Conservation (phyloP, 2,113 vertebrate genomes). For the Oncorhynchus keta region DNA sequence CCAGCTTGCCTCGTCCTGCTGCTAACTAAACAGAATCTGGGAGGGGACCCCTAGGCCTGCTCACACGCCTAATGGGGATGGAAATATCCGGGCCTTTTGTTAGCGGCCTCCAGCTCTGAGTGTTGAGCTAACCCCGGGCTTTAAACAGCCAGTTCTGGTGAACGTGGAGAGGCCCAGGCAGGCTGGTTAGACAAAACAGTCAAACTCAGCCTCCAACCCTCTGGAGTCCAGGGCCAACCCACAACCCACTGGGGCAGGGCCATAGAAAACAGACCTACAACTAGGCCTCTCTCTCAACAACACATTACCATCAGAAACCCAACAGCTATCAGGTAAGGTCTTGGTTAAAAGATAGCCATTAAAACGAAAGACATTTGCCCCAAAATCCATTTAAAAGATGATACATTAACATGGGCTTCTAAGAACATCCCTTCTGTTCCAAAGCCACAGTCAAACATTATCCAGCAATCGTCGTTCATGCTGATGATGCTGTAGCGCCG, state of each 20-base stretch:
- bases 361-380: too few species aligned
- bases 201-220: slow-evolving; percentile 12
- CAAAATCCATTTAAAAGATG: not conserved
- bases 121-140: slow-evolving; percentile 47
- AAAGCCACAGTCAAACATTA: not conserved
- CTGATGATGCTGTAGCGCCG: not conserved
- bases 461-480: not conserved
- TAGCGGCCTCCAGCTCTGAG: slow-evolving; percentile 40
- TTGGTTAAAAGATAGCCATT: too few species aligned
- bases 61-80: slow-evolving; percentile 40
- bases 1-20: slow-evolving; percentile 50
- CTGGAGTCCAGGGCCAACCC: slow-evolving; percentile 14
- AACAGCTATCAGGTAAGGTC: not conserved
- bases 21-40: slow-evolving; percentile 55
- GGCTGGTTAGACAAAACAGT: slow-evolving; percentile 48
- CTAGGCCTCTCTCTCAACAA: not conserved
- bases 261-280: slow-evolving; percentile 6
- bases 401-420: not conserved
- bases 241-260: slow-evolving; percentile 19
- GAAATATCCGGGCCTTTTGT: slow-evolving; percentile 60
- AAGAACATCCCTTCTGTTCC: not conserved
- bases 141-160: slow-evolving; percentile 39
- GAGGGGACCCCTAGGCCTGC: slow-evolving; percentile 23
- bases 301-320: not conserved
- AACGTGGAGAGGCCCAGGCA: slow-evolving; percentile 37